Conservation (phyloP, 2,797 vertebrate species). For the Oreortyx pictus region DNA sequence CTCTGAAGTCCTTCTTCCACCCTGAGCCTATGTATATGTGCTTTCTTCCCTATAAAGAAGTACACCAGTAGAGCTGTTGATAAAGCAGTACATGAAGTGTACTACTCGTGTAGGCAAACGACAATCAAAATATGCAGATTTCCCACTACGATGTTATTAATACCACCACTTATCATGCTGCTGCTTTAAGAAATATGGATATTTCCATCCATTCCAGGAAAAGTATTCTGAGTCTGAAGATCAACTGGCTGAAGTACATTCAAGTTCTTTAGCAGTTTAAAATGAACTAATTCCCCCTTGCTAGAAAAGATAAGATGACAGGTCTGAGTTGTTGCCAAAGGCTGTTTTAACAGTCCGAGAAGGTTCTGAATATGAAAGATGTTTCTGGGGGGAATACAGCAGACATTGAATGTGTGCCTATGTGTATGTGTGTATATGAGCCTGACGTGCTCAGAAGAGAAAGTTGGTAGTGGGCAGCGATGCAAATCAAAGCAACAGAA, state of each 20-base stretch:
- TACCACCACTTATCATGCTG: not conserved
- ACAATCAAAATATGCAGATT: not conserved
- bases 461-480: not conserved
- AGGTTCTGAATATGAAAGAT: not conserved
- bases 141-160: not conserved
- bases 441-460: not conserved
- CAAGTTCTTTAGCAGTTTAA: not conserved
- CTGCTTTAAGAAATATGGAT: not conserved
- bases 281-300: not conserved
- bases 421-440: not conserved
- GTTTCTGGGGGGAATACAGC: not conserved
- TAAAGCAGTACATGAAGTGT: not conserved
- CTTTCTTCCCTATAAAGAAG: slow-evolving; percentile 61
- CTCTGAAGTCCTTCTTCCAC: slow-evolving; percentile 47
- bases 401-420: accelerated
- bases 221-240: not conserved
- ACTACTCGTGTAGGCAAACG: not conserved
- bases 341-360: not conserved
- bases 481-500: not conserved
- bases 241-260: not conserved
- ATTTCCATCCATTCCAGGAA: not conserved
- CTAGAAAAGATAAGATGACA: not conserved
- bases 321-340: not conserved
- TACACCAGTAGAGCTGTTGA: slow-evolving; percentile 33
- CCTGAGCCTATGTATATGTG: slow-evolving; percentile 22